Percentiles rank a stretch among this genome's conserved stretches.
phyloP scores from a whole-genome alignment of 1,140 invertebrate species.

The Drosophila tristis region DNA sequence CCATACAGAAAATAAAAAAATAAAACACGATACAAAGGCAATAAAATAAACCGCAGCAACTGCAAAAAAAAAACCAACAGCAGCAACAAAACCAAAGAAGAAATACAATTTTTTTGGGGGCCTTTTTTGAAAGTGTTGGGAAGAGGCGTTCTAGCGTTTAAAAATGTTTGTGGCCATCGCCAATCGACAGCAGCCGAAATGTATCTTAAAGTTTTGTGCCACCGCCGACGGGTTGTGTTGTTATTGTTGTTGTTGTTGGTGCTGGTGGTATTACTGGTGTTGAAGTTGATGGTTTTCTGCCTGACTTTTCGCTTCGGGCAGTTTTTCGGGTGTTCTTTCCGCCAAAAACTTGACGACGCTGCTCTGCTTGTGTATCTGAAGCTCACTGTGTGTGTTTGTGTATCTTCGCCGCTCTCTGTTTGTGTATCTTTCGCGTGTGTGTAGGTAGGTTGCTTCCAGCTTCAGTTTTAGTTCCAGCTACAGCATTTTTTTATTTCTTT shows the following conservation, averaged over 20 bases:
- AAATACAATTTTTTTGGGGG: constrained; percentile 35
- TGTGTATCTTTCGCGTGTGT: constrained; percentile 57
- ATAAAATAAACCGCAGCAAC: constrained; percentile 74
- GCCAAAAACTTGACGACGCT: constrained; percentile 23
- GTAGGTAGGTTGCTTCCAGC: constrained; percentile 6
- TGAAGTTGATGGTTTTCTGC: constrained; percentile 46
- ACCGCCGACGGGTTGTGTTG: constrained; percentile 19
- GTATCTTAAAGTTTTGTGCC: constrained; percentile 71
- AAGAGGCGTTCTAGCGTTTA: constrained; percentile 82
- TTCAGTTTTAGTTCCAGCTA: constrained; percentile 38
- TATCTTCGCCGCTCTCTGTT: constrained; percentile 3
- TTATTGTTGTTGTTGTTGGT: constrained; percentile 30
- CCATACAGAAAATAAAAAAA: constrained; percentile 28
- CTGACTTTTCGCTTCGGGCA: constrained; percentile 49
- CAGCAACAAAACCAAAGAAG: constrained; percentile 24
- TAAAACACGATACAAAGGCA: constrained; percentile 44
- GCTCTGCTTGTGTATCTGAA: constrained; percentile 50
- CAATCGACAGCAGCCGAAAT: constrained; percentile 72
- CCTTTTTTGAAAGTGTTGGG: constrained; percentile 67
- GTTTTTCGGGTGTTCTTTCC: constrained; percentile 52
- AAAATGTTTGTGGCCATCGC: constrained; percentile 66
- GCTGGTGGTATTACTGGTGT: constrained; percentile 45
- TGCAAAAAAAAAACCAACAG: constrained; percentile 44
- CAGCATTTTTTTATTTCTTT: constrained; percentile 26
- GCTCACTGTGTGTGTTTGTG: constrained; percentile 11